Evolutionary conservation across 2,888 invertebrate genomes (phyloP).

Genomic region (Chydorus sphaericus): DNA sequence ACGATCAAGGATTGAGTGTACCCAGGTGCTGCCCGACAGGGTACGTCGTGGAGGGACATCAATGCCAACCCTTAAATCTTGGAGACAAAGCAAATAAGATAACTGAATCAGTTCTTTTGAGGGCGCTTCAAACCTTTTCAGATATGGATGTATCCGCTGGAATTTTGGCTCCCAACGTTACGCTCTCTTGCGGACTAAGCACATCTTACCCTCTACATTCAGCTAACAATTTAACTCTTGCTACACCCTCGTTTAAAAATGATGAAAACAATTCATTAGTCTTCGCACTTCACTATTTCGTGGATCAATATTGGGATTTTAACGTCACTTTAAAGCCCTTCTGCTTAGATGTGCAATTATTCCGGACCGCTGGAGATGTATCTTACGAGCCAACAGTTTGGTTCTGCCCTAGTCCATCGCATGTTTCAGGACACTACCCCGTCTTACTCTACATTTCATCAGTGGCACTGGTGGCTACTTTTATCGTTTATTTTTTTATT

Average conservation of each 20-base stretch:
- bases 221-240: background rate
- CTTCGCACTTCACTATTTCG: background rate
- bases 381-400: background rate
- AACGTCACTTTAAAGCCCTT: background rate
- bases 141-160: background rate
- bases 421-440: constrained; percentile 1
- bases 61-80: background rate
- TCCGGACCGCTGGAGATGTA: background rate
- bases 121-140: background rate
- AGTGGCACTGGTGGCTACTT: constrained; percentile 6
- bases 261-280: background rate
- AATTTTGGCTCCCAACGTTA: background rate
- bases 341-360: background rate
- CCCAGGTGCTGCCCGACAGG: constrained; percentile 9
- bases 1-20: background rate
- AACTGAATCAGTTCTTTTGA: background rate
- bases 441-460: constrained; percentile 9
- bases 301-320: background rate
- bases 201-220: background rate
- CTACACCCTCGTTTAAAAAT: background rate
- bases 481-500: constrained; percentile 10
- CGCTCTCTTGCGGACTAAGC: background rate
- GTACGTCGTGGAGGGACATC: background rate
- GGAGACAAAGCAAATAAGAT: background rate
- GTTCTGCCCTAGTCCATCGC: background rate